These are phyloP conservation scores for Turnix velox DNA, from an alignment of 2,113 vertebrate species.

Conservation along the genomic window DNA sequence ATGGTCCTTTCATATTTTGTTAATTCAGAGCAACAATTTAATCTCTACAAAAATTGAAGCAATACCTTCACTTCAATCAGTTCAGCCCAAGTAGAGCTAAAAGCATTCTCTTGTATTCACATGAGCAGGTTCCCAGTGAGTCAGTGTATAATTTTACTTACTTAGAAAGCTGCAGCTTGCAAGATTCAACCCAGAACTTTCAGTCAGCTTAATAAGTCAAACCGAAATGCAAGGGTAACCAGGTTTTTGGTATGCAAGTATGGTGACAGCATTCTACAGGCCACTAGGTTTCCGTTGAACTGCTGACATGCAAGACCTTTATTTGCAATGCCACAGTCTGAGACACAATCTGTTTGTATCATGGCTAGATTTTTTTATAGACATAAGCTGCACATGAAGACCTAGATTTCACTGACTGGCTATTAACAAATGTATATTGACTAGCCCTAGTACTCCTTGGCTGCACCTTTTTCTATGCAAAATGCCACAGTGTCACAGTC, in stretches of 20 bases:
- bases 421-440: neutral
- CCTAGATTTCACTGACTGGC: neutral
- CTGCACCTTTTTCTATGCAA: neutral
- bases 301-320: neutral
- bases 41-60: neutral
- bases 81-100: neutral
- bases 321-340: neutral
- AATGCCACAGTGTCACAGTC: neutral
- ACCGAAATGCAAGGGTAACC: neutral
- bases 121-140: neutral
- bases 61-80: neutral
- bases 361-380: neutral
- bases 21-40: neutral
- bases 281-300: neutral
- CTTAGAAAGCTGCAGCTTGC: neutral
- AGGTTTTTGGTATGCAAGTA: neutral
- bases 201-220: neutral
- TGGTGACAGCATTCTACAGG: neutral
- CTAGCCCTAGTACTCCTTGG: neutral
- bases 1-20: neutral
- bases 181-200: neutral
- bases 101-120: fast-evolving
- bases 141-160: neutral
- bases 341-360: neutral
- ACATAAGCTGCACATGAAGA: neutral